Conservation (phyloP, 2,113 vertebrate species). For the Pomatostomus ruficeps region DNA sequence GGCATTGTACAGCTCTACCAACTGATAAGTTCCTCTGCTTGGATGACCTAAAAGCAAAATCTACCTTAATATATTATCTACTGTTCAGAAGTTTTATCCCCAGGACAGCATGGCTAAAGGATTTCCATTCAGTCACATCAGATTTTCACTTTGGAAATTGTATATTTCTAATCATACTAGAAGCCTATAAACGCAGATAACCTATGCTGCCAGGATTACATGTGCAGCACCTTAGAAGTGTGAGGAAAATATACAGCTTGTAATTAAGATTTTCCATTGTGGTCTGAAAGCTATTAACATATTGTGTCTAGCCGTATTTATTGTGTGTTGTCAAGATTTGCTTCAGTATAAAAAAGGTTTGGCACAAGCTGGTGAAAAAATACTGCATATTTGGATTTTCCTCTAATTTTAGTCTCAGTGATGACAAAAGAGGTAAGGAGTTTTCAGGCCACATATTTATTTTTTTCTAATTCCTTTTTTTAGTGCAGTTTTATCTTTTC, state of each 20-base stretch:
- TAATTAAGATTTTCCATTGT: neutral
- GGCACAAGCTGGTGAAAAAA: neutral
- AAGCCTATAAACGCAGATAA: neutral
- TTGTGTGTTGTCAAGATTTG: neutral
- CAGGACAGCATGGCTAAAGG: neutral
- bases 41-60: neutral
- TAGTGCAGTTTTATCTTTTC: neutral
- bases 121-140: neutral
- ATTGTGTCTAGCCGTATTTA: neutral
- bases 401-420: neutral
- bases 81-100: neutral
- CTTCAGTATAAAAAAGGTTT: neutral
- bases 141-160: neutral
- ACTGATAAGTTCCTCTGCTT: neutral
- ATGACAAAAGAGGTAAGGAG: neutral
- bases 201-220: neutral
- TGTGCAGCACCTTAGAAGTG: neutral
- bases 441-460: neutral
- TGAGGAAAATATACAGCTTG: neutral
- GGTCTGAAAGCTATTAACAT: neutral
- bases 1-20: neutral
- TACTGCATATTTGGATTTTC: neutral
- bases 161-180: neutral
- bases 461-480: neutral
- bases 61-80: neutral